phyloP scores from a whole-genome alignment of 1,140 invertebrate genomes.

The Elymnias hypermnestra region DNA sequence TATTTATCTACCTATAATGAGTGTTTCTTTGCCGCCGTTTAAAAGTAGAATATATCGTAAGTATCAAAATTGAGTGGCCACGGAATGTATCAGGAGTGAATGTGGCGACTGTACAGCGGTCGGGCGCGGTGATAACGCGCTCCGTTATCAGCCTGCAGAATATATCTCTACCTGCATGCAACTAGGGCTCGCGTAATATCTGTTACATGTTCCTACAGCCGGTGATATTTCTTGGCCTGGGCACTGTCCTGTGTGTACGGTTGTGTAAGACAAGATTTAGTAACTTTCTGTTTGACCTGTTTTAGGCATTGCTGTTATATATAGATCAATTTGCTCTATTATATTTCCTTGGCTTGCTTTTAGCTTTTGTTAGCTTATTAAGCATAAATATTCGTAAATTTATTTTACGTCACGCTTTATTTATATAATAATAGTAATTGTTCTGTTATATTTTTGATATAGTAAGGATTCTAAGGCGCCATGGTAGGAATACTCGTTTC shows the following conservation, averaged over 20 bases:
- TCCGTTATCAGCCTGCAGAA: conserved; percentile 50
- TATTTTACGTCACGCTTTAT: no score
- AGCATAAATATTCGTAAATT: neutral
- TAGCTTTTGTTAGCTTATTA: no score
- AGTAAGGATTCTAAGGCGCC: no score
- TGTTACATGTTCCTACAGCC: conserved; percentile 15
- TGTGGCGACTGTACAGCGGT: conserved; percentile 63
- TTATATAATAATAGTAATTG: neutral
- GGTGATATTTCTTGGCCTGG: conserved; percentile 13
- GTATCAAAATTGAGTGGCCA: conserved; percentile 27
- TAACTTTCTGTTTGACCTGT: conserved; percentile 4
- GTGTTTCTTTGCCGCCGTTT: no score
- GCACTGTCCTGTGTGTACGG: conserved; percentile 12
- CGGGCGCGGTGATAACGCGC: conserved; percentile 66
- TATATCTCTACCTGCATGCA: conserved; percentile 34
- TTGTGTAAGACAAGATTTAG: conserved; percentile 20
- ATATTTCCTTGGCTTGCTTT: neutral
- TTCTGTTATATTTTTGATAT: no score
- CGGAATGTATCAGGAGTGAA: conserved; percentile 50
- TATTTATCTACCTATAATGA: no score
- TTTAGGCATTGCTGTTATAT: neutral
- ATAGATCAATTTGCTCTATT: neutral
- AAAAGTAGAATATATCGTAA: conserved; percentile 16
- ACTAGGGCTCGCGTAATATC: conserved; percentile 19
- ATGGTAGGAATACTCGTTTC: no score